Base-by-base conservation (phyloP, 2,888 invertebrate species). In the Himalopsyche japonica region DNA sequence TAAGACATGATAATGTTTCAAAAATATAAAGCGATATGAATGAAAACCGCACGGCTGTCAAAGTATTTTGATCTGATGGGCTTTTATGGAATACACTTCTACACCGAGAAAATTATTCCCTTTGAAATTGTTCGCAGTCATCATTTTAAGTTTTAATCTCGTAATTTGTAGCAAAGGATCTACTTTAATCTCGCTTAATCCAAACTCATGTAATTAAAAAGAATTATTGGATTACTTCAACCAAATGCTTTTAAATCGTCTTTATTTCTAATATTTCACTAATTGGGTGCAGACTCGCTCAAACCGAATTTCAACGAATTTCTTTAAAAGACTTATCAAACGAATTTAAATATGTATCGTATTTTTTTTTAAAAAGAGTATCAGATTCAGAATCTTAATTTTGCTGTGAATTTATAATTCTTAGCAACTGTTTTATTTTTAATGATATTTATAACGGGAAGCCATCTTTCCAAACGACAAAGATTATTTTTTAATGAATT, bases 201-300 rank as follows among this genome's bases (percentile, higher is more conserved):
- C 34, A 47, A 32, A 30, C 78, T 24, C 81, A 76, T 70, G 77
- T 80, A 85, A 85, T 85, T 79, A 85, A 85, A 82, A 85, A 85
- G 85, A 85, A 85, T 85, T 81, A 85, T 48, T 64, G 83, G 85
- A 83, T 85, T 85, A 83, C 64, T 77, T 70, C 57, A 43, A 79
- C 83, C 78, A 81, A 81, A 84, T 48, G 47, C 82, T 76, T 78
- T 30, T 30, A 57, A 32, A 48, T 37, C 79, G 76, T 79, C 76
- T 77, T 70, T 78, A 82, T 83, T 85, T 83, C 48, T 76, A 83
- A 85, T 83, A 85, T 83, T 82, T 49, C 47, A 85, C 85, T 85
- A 85, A 85, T 85, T 85, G 85, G 85, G 78, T 47, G 77, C 24
- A 20, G 57, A 24, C 57, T 57, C 20, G 57, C 24, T 57, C 10